Evolutionary conservation across 2,797 vertebrate species (phyloP), one percentile per base, ranked within the genome.

Genomic region (Fistularia tabacaria): DNA sequence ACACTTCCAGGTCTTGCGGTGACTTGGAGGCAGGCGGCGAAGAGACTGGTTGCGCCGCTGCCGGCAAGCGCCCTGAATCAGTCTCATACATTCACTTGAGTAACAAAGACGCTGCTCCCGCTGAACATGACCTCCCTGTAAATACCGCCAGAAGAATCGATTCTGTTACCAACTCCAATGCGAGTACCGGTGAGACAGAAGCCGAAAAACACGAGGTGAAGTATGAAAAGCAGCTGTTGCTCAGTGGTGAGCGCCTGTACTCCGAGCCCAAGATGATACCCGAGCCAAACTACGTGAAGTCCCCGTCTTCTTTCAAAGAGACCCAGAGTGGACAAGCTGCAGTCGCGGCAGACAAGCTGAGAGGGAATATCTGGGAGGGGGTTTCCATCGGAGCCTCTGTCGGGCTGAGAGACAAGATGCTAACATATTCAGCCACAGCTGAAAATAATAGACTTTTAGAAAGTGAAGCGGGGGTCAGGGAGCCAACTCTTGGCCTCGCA

Each of bases 211-310:
- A 3, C 2, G 25, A 25, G 25, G 25, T 5, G 1, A 55, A 55
- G 65, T 57, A 59, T 73, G 75, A 71, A 41, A 84, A 45, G 8
- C 51, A 73, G 38, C 64, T 66, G 14, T 54, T 79, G 45, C 54
- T 64, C 45, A 59, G 66, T 47, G 64, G 62, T 45, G 0, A 91
- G n/a, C 81, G 79, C 68, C 46, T 58, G 10, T 69, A 68, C 56
- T 80, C 74, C 55, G 81, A 84, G 50, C 79, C 72, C 7, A 87
- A 0, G 89, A 93, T 13, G 83, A 92, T 81, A 59, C 79, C 77
- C 1, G 85, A 84, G n/a, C 36, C 51, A 12, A 65, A 47, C 46
- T 81, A 68, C 48, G 51, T 70, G 9, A 83, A 79, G 58, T 80
- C 75, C 3, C 67, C 77, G 5, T 71, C 77, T 6, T 69, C 77